Conservation (phyloP, 2,888 invertebrate species). For the Nebria salina region DNA sequence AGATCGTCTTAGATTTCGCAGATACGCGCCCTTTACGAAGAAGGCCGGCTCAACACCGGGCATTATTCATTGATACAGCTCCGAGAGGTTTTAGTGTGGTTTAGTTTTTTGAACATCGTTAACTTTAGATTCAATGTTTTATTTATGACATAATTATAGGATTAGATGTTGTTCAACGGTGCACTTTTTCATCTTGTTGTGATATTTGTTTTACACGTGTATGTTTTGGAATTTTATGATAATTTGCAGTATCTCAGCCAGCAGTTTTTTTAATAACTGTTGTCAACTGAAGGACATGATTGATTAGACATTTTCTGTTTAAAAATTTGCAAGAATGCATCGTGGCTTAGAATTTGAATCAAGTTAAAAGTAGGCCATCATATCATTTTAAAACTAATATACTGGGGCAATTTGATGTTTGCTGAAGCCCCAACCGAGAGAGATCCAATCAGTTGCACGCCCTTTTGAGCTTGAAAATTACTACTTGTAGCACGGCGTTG, state of each 20-base stretch:
- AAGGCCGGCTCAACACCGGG: neutral
- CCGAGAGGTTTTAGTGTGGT: neutral
- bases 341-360: no score
- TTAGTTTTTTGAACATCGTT: neutral
- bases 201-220: neutral
- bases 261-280: no score
- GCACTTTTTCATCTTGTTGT: neutral
- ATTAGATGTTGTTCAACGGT: neutral
- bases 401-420: no score
- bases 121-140: neutral
- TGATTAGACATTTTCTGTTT: no score
- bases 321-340: no score
- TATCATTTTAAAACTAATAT: no score
- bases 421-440: no score
- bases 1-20: neutral
- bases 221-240: neutral
- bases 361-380: no score
- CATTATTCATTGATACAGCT: neutral
- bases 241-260: neutral
- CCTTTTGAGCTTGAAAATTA: neutral
- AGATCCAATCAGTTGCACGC: neutral
- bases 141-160: constrained; percentile 1
- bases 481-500: constrained; percentile 19
- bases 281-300: no score
- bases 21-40: neutral